Percentiles rank a stretch among this genome's conserved stretches.
phyloP scores from a whole-genome alignment of 64 coral and sea anemone species.

The Montipora cactus region DNA sequence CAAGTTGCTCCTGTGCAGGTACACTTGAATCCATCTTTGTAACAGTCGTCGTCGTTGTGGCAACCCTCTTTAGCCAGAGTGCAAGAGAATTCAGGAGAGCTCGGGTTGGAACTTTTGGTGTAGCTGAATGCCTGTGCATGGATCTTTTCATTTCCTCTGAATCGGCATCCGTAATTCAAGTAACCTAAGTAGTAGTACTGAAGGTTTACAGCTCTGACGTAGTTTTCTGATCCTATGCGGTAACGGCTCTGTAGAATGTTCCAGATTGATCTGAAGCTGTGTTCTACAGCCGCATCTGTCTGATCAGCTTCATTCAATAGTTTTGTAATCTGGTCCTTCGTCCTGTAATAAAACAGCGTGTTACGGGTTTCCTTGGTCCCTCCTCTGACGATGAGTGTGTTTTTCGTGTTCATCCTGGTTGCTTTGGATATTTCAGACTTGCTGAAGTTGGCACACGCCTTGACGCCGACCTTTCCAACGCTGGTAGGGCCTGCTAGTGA shows the following conservation, averaged over 20 bases:
- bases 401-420: not conserved
- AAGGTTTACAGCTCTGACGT: not conserved
- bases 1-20: constrained; percentile 24
- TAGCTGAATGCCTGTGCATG: not conserved
- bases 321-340: constrained; percentile 19
- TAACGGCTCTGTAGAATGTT: constrained; percentile 37
- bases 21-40: not conserved
- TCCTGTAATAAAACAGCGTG: not conserved
- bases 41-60: constrained; percentile 36
- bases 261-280: constrained; percentile 7
- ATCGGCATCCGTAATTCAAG: not conserved
- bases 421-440: constrained; percentile 23
- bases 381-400: constrained; percentile 46
- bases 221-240: not conserved
- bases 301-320: constrained; percentile 41
- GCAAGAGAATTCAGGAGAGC: constrained; percentile 14
- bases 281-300: not conserved
- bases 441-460: constrained; percentile 18
- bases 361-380: constrained; percentile 18
- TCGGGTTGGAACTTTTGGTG: not conserved
- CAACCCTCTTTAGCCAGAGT: constrained; percentile 33
- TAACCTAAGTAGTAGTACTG: not conserved
- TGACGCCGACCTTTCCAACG: constrained; percentile 6
- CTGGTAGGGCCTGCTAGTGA: constrained; percentile 16
- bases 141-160: not conserved